Conservation (phyloP, 2,113 vertebrate species). For the Neodon shergylaensis region DNA sequence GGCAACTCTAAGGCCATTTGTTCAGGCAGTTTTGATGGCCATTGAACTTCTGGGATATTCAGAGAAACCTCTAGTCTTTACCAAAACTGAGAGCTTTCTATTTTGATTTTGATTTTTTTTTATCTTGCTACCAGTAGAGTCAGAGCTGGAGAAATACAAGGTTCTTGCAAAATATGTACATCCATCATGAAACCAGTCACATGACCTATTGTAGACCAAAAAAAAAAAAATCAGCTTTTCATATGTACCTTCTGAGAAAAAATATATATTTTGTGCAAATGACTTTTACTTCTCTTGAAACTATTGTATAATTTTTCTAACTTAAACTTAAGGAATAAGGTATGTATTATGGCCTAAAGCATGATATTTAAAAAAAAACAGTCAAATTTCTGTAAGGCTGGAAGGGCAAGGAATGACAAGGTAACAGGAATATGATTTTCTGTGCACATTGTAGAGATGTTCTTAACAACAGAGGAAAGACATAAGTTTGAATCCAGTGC, state of each 20-base stretch:
- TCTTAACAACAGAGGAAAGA: not conserved
- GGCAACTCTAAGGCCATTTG: not conserved
- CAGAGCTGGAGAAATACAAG: conserved; percentile 2
- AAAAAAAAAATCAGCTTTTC: conserved; percentile 16
- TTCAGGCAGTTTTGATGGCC: not conserved
- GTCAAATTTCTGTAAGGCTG: conserved; percentile 29
- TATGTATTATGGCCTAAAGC: not conserved
- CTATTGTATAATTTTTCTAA: not conserved
- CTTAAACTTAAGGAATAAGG: not conserved
- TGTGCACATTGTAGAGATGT: not conserved
- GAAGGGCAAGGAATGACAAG: not conserved
- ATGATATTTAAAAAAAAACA: conserved; percentile 13
- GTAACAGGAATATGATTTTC: not conserved
- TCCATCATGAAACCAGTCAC: not conserved
- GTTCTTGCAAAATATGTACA: conserved; percentile 5
- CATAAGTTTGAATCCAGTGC: not conserved
- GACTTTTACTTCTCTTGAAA: conserved; percentile 43
- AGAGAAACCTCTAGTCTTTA: not conserved
- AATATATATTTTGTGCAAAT: conserved; percentile 17
- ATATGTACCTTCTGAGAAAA: conserved; percentile 51
- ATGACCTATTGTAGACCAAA: not conserved
- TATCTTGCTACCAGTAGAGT: conserved; percentile 13
- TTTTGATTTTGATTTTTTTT: conserved; percentile 39
- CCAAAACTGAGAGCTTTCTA: conserved; percentile 17
- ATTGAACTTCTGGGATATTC: not conserved